A percentile compares a stretch with the other conserved stretches of the same genome.
Conservation (phyloP, 1,140 invertebrate species). For the Thaumetopoea pityocampa region DNA sequence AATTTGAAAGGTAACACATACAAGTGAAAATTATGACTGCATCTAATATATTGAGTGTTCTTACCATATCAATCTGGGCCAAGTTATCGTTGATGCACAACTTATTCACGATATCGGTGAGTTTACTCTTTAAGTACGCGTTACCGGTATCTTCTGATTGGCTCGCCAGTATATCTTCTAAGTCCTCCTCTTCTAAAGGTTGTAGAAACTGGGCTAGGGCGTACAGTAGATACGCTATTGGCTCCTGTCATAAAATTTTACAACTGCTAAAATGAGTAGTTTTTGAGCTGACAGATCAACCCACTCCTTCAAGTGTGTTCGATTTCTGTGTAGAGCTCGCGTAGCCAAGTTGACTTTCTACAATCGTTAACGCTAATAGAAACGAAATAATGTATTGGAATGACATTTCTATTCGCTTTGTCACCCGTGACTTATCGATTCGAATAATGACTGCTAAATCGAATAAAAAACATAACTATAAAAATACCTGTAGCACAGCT, state of each 20-base stretch:
- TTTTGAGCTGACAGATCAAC: too few relatives aligned
- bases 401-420: too few relatives aligned
- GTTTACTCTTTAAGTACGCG: slow-evolving; percentile 33
- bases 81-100: slow-evolving; percentile 29
- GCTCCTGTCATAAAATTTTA: slow-evolving; percentile 49
- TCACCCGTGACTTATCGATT: too few relatives aligned
- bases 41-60: too few relatives aligned
- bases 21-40: too few relatives aligned
- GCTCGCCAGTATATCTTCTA: slow-evolving; percentile 44
- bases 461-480: not conserved
- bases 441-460: not conserved
- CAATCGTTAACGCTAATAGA: too few relatives aligned
- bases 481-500: slow-evolving; percentile 63
- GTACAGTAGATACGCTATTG: slow-evolving; percentile 46
- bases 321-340: too few relatives aligned
- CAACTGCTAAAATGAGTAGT: too few relatives aligned
- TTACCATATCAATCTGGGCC: slow-evolving; percentile 37
- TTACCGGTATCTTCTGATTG: slow-evolving; percentile 29
- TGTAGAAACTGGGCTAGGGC: slow-evolving; percentile 46
- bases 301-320: too few relatives aligned
- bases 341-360: too few relatives aligned
- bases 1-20: too few relatives aligned
- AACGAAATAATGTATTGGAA: too few relatives aligned
- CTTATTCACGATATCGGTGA: slow-evolving; percentile 32
- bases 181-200: slow-evolving; percentile 30